These are phyloP conservation scores for Tetragnatha montana DNA, from an alignment of 2,888 invertebrate species.

Conservation along the genomic window DNA sequence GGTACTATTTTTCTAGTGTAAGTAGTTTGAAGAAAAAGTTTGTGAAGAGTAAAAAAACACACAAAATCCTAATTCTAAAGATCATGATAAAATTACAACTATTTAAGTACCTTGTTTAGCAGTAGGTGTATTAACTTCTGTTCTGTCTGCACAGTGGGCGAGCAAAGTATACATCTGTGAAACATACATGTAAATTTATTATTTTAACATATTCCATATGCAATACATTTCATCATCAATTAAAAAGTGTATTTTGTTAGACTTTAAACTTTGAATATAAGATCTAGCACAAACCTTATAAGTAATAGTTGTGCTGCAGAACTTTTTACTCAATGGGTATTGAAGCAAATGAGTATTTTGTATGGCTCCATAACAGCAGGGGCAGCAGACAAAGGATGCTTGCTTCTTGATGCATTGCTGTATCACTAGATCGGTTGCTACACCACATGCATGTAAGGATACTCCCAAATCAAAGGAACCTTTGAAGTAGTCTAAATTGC, in stretches of 20 bases:
- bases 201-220: not conserved
- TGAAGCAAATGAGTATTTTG: constrained; percentile 86
- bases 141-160: constrained; percentile 94
- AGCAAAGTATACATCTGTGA: constrained; percentile 84
- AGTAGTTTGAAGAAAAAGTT: too few relatives aligned
- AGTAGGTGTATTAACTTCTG: constrained; percentile 81
- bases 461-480: constrained; percentile 88
- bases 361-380: constrained; percentile 95
- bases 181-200: not conserved
- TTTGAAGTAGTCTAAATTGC: constrained; percentile 92
- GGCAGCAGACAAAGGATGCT: constrained; percentile 91
- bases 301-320: constrained; percentile 71
- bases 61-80: too few relatives aligned
- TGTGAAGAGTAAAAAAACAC: too few relatives aligned
- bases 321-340: constrained; percentile 85
- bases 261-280: too few relatives aligned
- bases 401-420: constrained; percentile 85
- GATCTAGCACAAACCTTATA: constrained; percentile 53
- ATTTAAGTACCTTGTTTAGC: constrained; percentile 74
- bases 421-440: constrained; percentile 93
- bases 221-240: not conserved
- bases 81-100: too few relatives aligned
- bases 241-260: too few relatives aligned
- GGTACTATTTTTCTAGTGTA: too few relatives aligned
- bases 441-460: constrained; percentile 94